Conservation (phyloP, 2,113 vertebrate species). For the cattle (Bos taurus) region ARS-UCD2.0 NC_037345.1:17189501-17190000, state of each 20-base stretch:
- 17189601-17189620: not conserved
- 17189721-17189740: not conserved
- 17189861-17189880: not conserved
- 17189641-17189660: not conserved
- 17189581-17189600: not conserved
- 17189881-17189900: not conserved
- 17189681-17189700: not conserved
- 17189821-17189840: not conserved
- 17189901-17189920: slow-evolving; percentile 25
- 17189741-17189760: not conserved
- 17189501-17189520: not conserved
- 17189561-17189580: not conserved
- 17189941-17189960: not conserved
- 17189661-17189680: not conserved
- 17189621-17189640: not conserved
- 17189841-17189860: not conserved
- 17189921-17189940: not conserved
- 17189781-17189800: not conserved
- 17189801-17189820: not conserved
- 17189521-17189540: not conserved
- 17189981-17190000: not conserved
- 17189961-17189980: not conserved
- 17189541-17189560: not conserved
- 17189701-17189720: not conserved
- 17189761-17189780: not conserved